These are phyloP conservation scores for Hormiphora californensis DNA, from an alignment of 37 sponge, comb jelly and placozoan genomes.

Conservation along the genomic window DNA sequence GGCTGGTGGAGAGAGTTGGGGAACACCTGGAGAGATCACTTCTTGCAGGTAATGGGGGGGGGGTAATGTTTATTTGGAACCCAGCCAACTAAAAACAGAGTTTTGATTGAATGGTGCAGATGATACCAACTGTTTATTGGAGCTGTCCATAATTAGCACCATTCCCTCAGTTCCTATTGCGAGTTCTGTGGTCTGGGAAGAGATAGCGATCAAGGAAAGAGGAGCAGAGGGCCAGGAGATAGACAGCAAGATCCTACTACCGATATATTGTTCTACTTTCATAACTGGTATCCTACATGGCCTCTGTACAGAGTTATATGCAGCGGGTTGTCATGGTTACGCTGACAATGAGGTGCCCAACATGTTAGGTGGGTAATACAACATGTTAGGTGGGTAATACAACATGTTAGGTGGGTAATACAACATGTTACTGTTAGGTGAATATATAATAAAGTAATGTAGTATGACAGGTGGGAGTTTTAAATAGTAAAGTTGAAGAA, in stretches of 20 bases:
- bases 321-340: background rate
- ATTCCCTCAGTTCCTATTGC: no score
- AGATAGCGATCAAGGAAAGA: conserved; percentile 1
- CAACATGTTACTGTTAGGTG: background rate
- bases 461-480: no score
- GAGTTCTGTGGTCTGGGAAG: conserved; percentile 26
- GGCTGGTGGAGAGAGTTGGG: background rate
- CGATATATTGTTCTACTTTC: conserved; percentile 1
- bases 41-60: background rate
- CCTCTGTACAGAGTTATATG: conserved; percentile 13
- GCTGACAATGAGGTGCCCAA: background rate
- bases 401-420: background rate
- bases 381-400: background rate
- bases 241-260: conserved; percentile 2
- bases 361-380: background rate
- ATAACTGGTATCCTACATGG: background rate
- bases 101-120: no score
- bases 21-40: background rate
- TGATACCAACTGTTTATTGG: no score
- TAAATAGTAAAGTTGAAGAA: no score
- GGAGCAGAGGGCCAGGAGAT: background rate
- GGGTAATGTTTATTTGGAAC: no score
- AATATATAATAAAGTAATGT: no score
- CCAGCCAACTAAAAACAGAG: no score
- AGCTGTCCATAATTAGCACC: no score